Conservation (phyloP, 2,797 vertebrate species). For the Rhodeus uyekii region DNA sequence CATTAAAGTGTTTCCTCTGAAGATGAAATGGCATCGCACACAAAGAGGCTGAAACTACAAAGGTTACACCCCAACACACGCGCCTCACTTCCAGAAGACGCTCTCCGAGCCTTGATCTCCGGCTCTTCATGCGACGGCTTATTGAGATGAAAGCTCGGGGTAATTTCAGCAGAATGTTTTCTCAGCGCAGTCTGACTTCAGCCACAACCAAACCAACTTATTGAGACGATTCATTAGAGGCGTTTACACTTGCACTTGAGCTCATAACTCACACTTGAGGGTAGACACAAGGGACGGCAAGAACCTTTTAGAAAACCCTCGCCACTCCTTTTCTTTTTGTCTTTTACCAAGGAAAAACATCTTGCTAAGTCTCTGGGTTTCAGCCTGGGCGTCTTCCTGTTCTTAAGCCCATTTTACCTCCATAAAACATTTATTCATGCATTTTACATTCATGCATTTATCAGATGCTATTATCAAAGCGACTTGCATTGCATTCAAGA, state of each 20-base stretch:
- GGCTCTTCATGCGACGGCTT: neutral
- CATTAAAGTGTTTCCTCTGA: constrained; percentile 19
- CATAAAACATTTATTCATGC: too few species aligned
- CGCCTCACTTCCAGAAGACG: neutral
- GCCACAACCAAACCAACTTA: neutral
- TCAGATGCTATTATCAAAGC: too few species aligned
- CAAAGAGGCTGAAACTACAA: constrained; percentile 28
- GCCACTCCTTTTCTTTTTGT: neutral
- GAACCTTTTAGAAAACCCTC: neutral
- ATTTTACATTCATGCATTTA: too few species aligned
- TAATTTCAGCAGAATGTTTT: neutral
- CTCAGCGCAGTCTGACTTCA: neutral
- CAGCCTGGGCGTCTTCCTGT: neutral
- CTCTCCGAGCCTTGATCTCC: constrained; percentile 8
- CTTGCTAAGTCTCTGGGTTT: neutral
- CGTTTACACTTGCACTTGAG: neutral
- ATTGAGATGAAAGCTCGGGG: constrained; percentile 17
- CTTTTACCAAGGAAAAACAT: neutral
- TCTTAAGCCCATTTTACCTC: neutral
- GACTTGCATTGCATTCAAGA: too few species aligned
- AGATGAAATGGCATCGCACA: neutral
- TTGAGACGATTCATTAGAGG: neutral
- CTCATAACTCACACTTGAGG: neutral
- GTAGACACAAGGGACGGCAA: neutral
- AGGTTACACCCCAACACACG: constrained; percentile 2